Base-by-base conservation (phyloP, 2,113 vertebrate species). In the Dinomys branickii region DNA sequence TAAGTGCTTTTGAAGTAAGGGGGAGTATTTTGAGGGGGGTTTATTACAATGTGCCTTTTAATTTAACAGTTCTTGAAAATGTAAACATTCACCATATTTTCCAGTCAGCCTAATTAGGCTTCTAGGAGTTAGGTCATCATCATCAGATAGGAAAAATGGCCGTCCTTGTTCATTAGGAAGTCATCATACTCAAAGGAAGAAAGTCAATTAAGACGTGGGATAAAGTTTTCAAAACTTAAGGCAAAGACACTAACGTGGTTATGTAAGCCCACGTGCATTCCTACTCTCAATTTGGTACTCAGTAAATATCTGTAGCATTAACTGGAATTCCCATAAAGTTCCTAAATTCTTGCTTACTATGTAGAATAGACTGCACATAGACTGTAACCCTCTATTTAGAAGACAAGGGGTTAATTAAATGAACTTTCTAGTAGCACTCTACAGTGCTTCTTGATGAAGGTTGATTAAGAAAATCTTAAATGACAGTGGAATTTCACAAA, bases 321-420 rank as follows among this genome's bases (percentile, higher is more conserved):
- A 71, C n/a, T 85, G 58, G 30, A 93, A 87, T 94, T 92, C 44
- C 26, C 54, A 71, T 0, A 11, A 95, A 82, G 28, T 94, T 93
- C 33, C 91, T 71, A 81, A 91, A 8, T 85, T 96, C 26, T 58
- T 96, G 4, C 26, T 94, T 94, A 95, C 83, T 91, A 47, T 78
- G 17, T 94, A 94, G 59, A 92, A 71, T 78, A 44, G 94, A 91
- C 38, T 93, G 58, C 95, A 92, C 30, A 77, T 65, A 80, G 71
- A 81, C 38, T 93, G 10, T 86, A 83, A 56, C 22, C 28, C 28
- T 87, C 86, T 77, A 26, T 71, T 94, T 88, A 90, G 85, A 94
- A 94, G 58, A 94, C 17, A 94, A 95, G 7, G 80, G 56, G 90
- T 95, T 97, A 96, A 97, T 91, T 69, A 84, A 94, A 78, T 88